These are phyloP conservation scores for Syngnathus floridae DNA, from an alignment of 2,113 vertebrate genomes.

Conservation along the genomic window DNA sequence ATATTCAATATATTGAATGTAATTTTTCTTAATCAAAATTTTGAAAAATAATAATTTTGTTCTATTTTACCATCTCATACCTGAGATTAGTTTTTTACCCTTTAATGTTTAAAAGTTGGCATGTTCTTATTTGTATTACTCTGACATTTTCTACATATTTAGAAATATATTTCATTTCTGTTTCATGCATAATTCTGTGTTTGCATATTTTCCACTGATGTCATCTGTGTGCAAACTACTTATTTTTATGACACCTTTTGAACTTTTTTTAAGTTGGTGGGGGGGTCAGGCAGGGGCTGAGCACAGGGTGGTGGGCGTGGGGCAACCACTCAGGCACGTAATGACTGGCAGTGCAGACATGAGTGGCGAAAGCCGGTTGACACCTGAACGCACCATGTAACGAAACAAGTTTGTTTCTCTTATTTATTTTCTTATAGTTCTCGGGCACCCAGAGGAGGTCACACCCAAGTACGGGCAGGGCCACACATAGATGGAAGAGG, in stretches of 20 bases:
- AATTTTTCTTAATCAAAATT: too few relatives aligned
- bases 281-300: slow-evolving; percentile 54
- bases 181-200: not conserved
- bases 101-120: too few relatives aligned
- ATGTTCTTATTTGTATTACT: too few relatives aligned
- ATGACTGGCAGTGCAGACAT: slow-evolving; percentile 74
- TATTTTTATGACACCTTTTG: slow-evolving; percentile 12
- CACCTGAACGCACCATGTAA: not conserved
- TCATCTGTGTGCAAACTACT: not conserved
- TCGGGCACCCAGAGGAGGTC: not conserved
- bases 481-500: not conserved
- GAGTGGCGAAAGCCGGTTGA: slow-evolving; percentile 65
- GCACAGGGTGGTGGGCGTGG: slow-evolving; percentile 61
- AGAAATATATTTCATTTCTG: not conserved
- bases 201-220: not conserved
- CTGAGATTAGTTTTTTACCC: too few relatives aligned
- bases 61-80: too few relatives aligned
- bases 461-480: not conserved
- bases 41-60: too few relatives aligned
- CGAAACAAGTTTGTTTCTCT: not conserved
- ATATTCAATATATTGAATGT: not conserved
- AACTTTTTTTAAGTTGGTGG: not conserved
- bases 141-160: not conserved
- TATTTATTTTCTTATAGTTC: not conserved
- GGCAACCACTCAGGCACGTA: slow-evolving; percentile 68